Base-by-base conservation (phyloP, 2,888 invertebrate species). In the Drosophila differens region DNA sequence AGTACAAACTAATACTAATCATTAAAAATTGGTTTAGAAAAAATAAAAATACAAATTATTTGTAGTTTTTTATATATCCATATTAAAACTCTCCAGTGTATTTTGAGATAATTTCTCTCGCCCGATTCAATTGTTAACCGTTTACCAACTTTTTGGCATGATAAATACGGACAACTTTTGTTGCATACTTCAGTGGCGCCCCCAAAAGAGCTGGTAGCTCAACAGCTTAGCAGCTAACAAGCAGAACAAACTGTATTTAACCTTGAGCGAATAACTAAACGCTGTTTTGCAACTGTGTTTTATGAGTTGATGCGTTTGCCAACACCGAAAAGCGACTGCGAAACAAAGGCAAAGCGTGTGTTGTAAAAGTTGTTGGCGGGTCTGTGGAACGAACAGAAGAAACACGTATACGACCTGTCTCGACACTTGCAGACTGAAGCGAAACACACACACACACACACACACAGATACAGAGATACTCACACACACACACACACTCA, bases 391-490 rank as follows among this genome's bases (percentile, higher is more conserved):
- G 54, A 25, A 47, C 47, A 52, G 61, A 76, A 79, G 75, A 73
- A 88, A 70, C 77, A 85, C 79, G 89, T 83, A 85, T 85, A 88
- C 85, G 90, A 85, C 85, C 89, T 85, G 90, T 83, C 79, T 82
- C 81, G 76, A 82, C 83, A 79, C 67, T 73, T 68, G 68, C 70
- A 80, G 65, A 68, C 70, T 66, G 35, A 69, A 70, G 53, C 49
- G 58, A 74, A 53, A 69, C 68, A 66, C 62, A 57, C 51, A 54
- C 66, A 74, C 55, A 51, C 53, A 54, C 30, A 53, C 35, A 39
- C 60, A 64, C 47, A 41, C 25, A 51, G 5, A 57, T 53, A 58
- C 51, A 54, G 57, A 65, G 58, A 55, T 9, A 28, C 19, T 19
- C 47, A 41, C 25, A 51, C 6, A 53, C 51, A 53, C 51, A 49